These are phyloP conservation scores for Acanthosoma haemorrhoidale DNA, from an alignment of 2,888 invertebrate genomes.

Conservation along the genomic window DNA sequence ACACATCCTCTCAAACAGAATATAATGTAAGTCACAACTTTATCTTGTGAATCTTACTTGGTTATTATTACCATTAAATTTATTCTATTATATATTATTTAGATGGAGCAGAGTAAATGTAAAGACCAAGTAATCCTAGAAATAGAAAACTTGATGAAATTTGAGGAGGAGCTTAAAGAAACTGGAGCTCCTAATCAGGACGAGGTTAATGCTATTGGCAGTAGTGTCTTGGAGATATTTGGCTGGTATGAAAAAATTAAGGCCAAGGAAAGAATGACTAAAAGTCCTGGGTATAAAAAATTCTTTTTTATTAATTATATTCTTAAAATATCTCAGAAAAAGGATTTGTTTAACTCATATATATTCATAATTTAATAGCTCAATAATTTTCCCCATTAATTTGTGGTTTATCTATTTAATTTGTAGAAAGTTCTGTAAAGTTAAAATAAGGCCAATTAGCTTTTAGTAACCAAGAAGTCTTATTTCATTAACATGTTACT, in stretches of 20 bases:
- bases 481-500: too few relatives aligned
- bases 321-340: too few relatives aligned
- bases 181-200: constrained; percentile 55
- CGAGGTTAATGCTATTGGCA: constrained; percentile 55
- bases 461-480: too few relatives aligned
- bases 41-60: not conserved
- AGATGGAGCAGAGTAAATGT: not conserved
- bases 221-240: constrained; percentile 51
- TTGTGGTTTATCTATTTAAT: too few relatives aligned
- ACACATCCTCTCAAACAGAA: not conserved
- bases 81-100: not conserved
- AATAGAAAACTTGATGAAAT: constrained; percentile 53
- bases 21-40: not conserved
- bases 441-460: too few relatives aligned
- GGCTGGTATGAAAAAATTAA: constrained; percentile 56
- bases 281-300: constrained; percentile 43
- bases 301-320: too few relatives aligned
- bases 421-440: too few relatives aligned
- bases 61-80: not conserved
- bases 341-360: too few relatives aligned
- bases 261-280: constrained; percentile 45
- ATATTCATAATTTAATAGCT: too few relatives aligned
- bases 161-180: constrained; percentile 58
- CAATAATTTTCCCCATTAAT: too few relatives aligned
- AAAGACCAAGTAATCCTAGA: constrained; percentile 13